These are phyloP conservation scores for Cheilosia pagana DNA, from an alignment of 2,888 invertebrate genomes.

Conservation along the genomic window DNA sequence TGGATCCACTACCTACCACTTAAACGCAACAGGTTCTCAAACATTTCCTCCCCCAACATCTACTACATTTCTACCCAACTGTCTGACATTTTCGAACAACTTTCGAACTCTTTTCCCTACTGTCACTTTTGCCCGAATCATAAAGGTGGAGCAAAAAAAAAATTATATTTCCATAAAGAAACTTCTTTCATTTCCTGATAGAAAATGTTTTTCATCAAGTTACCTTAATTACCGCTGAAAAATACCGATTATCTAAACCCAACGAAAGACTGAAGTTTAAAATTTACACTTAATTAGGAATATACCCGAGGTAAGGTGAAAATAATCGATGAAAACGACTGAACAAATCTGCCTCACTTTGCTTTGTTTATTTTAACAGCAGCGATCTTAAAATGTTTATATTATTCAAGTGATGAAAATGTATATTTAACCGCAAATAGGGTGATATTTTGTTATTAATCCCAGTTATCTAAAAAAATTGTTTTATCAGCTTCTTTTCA, in stretches of 20 bases:
- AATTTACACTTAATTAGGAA: constrained; percentile 33
- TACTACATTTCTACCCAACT: constrained; percentile 30
- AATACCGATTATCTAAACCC: constrained; percentile 34
- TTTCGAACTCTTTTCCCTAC: constrained; percentile 36
- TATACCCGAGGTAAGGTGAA: constrained; percentile 43
- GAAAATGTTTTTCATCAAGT: constrained; percentile 70
- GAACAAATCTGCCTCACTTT: constrained; percentile 12
- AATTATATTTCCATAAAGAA: constrained; percentile 41
- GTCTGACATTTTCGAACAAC: constrained; percentile 17
- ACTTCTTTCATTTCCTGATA: constrained; percentile 43
- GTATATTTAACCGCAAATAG: neutral
- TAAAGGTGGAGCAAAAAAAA: constrained; percentile 65
- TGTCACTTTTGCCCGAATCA: constrained; percentile 49
- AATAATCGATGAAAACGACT: neutral
- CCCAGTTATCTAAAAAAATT: constrained; percentile 3
- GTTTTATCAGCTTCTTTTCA: constrained; percentile 15
- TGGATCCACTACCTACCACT: too few relatives aligned
- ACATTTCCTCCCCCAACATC: neutral
- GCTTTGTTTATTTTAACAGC: constrained; percentile 50
- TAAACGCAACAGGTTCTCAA: constrained; percentile 32
- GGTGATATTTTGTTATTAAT: constrained; percentile 1
- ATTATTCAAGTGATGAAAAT: constrained; percentile 3
- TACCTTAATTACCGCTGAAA: constrained; percentile 43
- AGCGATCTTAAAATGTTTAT: neutral
- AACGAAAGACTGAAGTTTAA: constrained; percentile 38